A percentile compares a stretch with the other conserved stretches of the same genome.
Conservation (phyloP, 2,797 vertebrate genomes). For the Agapornis canus region DNA sequence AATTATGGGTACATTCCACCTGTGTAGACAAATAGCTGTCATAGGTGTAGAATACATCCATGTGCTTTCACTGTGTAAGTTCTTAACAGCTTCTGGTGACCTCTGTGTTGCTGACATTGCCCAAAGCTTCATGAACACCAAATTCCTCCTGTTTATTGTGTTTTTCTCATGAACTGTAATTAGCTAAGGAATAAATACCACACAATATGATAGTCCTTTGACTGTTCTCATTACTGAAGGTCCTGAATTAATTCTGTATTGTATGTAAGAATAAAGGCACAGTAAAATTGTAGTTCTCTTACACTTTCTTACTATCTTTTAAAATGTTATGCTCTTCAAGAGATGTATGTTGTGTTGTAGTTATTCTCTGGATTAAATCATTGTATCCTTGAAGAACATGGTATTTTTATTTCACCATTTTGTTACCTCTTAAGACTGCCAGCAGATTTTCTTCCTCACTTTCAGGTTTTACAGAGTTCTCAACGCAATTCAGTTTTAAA, state of each 20-base stretch:
- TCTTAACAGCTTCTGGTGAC: not conserved
- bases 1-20: not conserved
- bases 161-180: not conserved
- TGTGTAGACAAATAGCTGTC: not conserved
- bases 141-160: not conserved
- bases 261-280: not conserved
- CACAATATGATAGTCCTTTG: not conserved
- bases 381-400: not conserved
- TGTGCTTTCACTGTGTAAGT: not conserved
- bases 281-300: not conserved
- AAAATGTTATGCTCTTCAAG: not conserved
- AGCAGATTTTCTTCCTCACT: not conserved
- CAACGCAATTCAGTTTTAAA: not conserved
- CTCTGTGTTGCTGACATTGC: not conserved
- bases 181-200: not conserved
- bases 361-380: not conserved
- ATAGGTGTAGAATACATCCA: not conserved
- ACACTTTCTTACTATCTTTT: not conserved
- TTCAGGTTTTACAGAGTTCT: not conserved
- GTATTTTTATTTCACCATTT: not conserved
- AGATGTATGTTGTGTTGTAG: rapidly evolving
- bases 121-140: not conserved
- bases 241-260: not conserved
- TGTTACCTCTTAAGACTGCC: not conserved
- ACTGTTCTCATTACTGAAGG: not conserved